A percentile compares a stretch with the other conserved stretches of the same genome.
These are phyloP conservation scores for Drosophila diplacantha DNA, from an alignment of 2,888 invertebrate species.

Conservation along the genomic window DNA sequence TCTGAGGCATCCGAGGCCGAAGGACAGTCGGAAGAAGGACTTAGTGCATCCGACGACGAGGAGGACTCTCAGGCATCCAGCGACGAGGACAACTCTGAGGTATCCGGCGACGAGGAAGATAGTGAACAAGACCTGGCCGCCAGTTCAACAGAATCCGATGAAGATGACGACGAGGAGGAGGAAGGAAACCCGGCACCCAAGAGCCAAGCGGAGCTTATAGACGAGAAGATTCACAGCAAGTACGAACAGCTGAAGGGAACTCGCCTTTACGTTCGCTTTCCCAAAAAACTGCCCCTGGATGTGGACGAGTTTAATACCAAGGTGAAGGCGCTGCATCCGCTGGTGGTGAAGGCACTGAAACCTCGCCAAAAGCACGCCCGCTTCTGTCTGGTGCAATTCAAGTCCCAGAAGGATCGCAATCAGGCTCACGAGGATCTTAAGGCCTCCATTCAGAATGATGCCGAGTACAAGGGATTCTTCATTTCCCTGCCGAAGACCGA, in stretches of 20 bases:
- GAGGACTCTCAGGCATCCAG: slow-evolving; percentile 26
- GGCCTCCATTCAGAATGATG: slow-evolving; percentile 42
- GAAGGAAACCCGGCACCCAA: slow-evolving; percentile 24
- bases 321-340: slow-evolving; percentile 57
- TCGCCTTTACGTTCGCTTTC: slow-evolving; percentile 72
- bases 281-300: slow-evolving; percentile 65
- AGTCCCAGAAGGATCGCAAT: slow-evolving; percentile 66
- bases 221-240: slow-evolving; percentile 53
- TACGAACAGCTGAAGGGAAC: slow-evolving; percentile 68
- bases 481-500: slow-evolving; percentile 71
- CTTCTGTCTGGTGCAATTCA: slow-evolving; percentile 73
- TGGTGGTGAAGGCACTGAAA: slow-evolving; percentile 61
- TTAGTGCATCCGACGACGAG: slow-evolving; percentile 14
- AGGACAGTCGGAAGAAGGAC: slow-evolving; percentile 8
- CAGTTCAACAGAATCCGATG: slow-evolving; percentile 68
- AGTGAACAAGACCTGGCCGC: slow-evolving; percentile 52
- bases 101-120: slow-evolving; percentile 12
- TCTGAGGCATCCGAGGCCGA: slow-evolving; percentile 34
- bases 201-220: slow-evolving; percentile 46
- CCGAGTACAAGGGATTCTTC: slow-evolving; percentile 52
- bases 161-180: slow-evolving; percentile 51
- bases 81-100: slow-evolving; percentile 25
- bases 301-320: slow-evolving; percentile 59
- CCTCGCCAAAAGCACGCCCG: slow-evolving; percentile 74
- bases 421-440: slow-evolving; percentile 49